Conservation (phyloP, 2,888 invertebrate genomes). For the Platycnemis pennipes region DNA sequence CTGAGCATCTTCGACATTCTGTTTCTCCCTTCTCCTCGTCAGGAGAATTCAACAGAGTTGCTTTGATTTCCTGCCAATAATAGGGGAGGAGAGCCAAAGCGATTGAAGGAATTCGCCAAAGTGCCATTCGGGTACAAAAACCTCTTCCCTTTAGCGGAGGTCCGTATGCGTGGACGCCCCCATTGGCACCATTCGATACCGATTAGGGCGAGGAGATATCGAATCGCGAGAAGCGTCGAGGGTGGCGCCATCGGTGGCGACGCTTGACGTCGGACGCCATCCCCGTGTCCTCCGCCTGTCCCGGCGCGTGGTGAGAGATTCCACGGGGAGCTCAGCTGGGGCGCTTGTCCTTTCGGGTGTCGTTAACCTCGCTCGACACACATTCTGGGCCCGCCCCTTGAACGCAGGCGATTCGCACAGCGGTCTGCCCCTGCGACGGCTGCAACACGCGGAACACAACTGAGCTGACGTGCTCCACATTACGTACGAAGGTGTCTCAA, state of each 20-base stretch:
- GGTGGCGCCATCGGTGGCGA: background rate
- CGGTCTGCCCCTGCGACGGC: background rate
- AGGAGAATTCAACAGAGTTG: too few relatives aligned
- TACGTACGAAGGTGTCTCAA: background rate
- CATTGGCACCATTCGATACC: background rate
- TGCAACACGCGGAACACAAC: background rate
- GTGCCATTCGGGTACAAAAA: too few relatives aligned
- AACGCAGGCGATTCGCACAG: background rate
- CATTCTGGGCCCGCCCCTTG: background rate
- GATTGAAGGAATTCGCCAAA: too few relatives aligned
- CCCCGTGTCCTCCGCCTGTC: background rate
- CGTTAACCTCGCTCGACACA: slow-evolving; percentile 63
- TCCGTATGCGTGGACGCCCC: background rate
- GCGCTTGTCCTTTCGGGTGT: slow-evolving; percentile 45
- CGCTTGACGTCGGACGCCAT: background rate
- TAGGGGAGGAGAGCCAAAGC: background rate
- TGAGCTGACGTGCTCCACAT: too few relatives aligned
- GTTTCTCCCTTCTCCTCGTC: too few relatives aligned
- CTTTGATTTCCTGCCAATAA: too few relatives aligned
- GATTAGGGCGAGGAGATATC: background rate
- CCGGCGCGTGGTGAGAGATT: background rate
- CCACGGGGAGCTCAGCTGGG: background rate
- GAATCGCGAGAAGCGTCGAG: background rate
- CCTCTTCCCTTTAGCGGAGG: background rate
- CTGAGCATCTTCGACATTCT: too few relatives aligned